Conservation (phyloP, 2,113 vertebrate genomes). For the Coptodon bakossiorum region DNA sequence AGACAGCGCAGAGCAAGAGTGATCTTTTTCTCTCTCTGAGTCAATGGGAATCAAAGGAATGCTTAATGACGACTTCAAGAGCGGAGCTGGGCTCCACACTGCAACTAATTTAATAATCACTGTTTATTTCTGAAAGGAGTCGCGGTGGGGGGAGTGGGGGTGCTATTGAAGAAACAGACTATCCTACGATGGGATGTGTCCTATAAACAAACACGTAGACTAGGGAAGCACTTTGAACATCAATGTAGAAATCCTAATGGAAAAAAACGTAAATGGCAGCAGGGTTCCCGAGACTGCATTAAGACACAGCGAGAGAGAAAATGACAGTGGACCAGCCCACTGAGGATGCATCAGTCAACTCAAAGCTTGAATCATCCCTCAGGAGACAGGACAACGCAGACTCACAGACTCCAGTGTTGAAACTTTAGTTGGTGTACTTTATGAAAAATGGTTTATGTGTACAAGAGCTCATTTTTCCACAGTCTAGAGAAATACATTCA, state of each 20-base stretch:
- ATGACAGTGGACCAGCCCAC: not conserved
- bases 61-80: slow-evolving; percentile 18
- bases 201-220: not conserved
- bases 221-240: not conserved
- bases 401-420: fast-evolving
- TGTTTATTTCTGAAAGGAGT: not conserved
- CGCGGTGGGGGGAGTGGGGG: not conserved
- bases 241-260: not conserved
- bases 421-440: not conserved
- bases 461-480: not conserved
- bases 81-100: not conserved
- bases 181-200: not conserved
- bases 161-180: not conserved
- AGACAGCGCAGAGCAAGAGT: not conserved
- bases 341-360: not conserved
- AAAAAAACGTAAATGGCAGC: not conserved
- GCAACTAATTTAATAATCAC: slow-evolving; percentile 20
- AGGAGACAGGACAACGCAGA: not conserved
- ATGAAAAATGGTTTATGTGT: not conserved
- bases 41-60: slow-evolving; percentile 35
- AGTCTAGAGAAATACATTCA: not conserved
- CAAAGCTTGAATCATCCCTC: not conserved
- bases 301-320: not conserved
- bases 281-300: not conserved
- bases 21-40: not conserved